phyloP scores from a whole-genome alignment of 1,140 invertebrate species.

The Ylistrum balloti region DNA sequence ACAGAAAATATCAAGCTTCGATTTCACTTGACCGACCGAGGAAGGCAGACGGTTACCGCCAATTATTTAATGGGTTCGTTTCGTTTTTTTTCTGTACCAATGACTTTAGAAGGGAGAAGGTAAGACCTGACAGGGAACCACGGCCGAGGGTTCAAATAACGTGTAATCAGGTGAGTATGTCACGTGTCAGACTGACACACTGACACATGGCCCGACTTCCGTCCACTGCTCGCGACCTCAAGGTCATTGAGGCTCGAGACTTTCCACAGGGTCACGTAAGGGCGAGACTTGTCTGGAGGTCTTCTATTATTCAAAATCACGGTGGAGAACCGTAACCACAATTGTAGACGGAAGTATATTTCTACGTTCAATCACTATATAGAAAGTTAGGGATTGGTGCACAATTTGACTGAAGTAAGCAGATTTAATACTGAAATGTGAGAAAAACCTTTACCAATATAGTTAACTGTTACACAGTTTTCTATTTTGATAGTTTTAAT shows the following conservation, averaged over 20 bases:
- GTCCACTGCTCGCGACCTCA: conserved; percentile 29
- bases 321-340: conserved; percentile 24
- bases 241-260: conserved; percentile 36
- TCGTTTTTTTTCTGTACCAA: conserved; percentile 27
- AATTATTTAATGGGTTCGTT: neutral
- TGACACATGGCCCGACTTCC: conserved; percentile 21
- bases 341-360: conserved; percentile 1
- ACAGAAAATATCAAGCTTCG: conserved; percentile 18
- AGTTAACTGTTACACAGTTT: too few relatives aligned
- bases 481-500: too few relatives aligned
- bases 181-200: conserved; percentile 37
- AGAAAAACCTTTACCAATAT: too few relatives aligned
- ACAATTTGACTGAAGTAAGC: neutral
- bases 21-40: conserved; percentile 30
- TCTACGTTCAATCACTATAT: neutral
- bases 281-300: conserved; percentile 23
- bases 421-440: too few relatives aligned
- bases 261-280: conserved; percentile 25
- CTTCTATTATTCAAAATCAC: neutral
- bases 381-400: neutral
- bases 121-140: conserved; percentile 22
- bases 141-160: conserved; percentile 4
- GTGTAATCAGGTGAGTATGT: conserved; percentile 3
- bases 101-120: neutral
- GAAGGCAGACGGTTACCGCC: neutral